A percentile compares a stretch with the other conserved stretches of the same genome.
These are phyloP conservation scores for Leptothorax acervorum DNA, from an alignment of 2,888 invertebrate species.

Conservation along the genomic window DNA sequence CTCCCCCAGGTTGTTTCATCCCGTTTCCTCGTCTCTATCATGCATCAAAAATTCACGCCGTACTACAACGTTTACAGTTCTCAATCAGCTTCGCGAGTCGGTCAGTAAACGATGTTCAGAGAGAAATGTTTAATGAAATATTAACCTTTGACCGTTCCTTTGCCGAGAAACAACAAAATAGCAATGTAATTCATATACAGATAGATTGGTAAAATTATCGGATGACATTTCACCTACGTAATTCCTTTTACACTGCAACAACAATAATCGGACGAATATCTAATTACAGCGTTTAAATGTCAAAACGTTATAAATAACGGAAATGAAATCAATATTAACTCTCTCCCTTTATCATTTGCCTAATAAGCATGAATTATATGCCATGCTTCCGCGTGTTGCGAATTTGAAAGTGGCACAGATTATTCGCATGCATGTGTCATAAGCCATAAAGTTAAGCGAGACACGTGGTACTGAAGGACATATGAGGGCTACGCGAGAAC, in stretches of 20 bases:
- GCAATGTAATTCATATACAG: neutral
- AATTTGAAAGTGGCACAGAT: conserved; percentile 22
- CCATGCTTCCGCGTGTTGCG: neutral
- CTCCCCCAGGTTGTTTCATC: conserved; percentile 8
- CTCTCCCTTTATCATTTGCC: neutral
- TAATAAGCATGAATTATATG: neutral
- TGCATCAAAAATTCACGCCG: conserved; percentile 29
- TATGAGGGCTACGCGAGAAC: conserved; percentile 20
- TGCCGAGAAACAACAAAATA: conserved; percentile 24
- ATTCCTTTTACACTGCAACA: neutral
- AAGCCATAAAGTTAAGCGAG: conserved; percentile 42
- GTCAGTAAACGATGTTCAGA: conserved; percentile 26
- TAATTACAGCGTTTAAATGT: conserved; percentile 2
- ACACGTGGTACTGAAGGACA: conserved; percentile 45
- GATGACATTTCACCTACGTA: conserved; percentile 9
- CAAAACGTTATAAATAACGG: neutral
- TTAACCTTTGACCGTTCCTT: conserved; percentile 28
- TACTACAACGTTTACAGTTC: conserved; percentile 35
- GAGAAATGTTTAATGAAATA: conserved; percentile 26
- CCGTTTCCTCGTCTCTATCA: neutral
- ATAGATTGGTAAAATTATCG: neutral
- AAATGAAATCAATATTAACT: neutral
- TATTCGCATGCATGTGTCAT: conserved; percentile 3
- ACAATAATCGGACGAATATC: neutral
- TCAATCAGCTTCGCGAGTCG: conserved; percentile 1